Percentiles rank a stretch among this genome's conserved stretches.
These are phyloP conservation scores for Asobara japonica DNA, from an alignment of 1,140 invertebrate genomes.

Conservation along the genomic window DNA sequence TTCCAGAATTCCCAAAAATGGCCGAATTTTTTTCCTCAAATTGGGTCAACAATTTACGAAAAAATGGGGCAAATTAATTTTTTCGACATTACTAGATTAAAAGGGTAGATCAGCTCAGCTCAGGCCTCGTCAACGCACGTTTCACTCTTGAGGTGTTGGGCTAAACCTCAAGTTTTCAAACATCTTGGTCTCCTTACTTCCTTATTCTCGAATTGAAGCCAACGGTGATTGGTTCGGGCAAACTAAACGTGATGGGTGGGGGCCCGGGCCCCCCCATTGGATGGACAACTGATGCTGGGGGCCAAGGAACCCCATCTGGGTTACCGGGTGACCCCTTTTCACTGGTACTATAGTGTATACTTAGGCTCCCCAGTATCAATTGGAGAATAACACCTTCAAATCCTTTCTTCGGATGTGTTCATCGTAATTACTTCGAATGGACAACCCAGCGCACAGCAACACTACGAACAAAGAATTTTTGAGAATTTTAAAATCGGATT, in stretches of 20 bases:
- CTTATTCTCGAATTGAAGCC: background rate
- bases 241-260: background rate
- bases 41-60: no score
- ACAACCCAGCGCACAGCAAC: no score
- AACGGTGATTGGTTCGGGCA: background rate
- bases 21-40: background rate
- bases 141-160: constrained; percentile 3
- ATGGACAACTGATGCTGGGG: constrained; percentile 8
- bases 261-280: constrained; percentile 27
- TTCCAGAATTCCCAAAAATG: background rate
- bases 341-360: constrained; percentile 21
- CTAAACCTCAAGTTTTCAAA: constrained; percentile 4
- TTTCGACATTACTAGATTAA: no score
- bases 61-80: no score
- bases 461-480: no score
- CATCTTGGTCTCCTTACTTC: background rate
- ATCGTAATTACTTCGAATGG: background rate
- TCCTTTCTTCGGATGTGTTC: background rate
- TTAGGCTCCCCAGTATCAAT: background rate
- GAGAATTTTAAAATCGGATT: no score
- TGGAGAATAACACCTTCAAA: background rate
- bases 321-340: constrained; percentile 63
- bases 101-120: no score
- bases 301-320: constrained; percentile 64
- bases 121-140: background rate